These are phyloP conservation scores for Leptobrachium ailaonicum DNA, from an alignment of 2,113 vertebrate species.

Conservation along the genomic window DNA sequence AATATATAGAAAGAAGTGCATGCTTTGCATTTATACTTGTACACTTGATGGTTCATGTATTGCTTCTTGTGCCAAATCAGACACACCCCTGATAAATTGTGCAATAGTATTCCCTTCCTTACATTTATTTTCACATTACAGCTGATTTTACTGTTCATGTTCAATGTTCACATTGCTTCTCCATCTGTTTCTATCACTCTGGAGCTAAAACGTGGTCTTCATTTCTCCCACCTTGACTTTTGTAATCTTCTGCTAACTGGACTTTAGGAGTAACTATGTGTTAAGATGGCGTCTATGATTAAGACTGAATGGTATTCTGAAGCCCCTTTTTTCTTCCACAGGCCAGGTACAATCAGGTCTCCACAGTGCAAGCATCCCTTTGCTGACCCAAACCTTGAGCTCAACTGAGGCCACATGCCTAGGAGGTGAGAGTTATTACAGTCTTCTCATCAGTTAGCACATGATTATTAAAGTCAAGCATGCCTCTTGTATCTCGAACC, in stretches of 20 bases:
- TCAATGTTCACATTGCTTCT: background rate
- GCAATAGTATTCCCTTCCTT: too few relatives aligned
- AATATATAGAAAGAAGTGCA: too few relatives aligned
- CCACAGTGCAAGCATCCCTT: constrained; percentile 50
- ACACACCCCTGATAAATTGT: too few relatives aligned
- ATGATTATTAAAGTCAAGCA: constrained; percentile 30
- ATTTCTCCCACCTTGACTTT: constrained; percentile 14
- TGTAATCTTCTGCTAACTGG: constrained; percentile 45
- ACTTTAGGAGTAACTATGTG: constrained; percentile 6
- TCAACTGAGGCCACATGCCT: constrained; percentile 48
- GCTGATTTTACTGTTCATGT: background rate
- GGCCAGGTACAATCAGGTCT: constrained; percentile 50
- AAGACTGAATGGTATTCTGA: constrained; percentile 45
- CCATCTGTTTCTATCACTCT: background rate
- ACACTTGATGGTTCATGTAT: too few relatives aligned
- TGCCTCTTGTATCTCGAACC: constrained; percentile 12
- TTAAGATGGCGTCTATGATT: constrained; percentile 18
- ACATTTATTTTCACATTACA: background rate
- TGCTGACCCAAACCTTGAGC: constrained; percentile 49
- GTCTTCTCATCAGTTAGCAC: constrained; percentile 43
- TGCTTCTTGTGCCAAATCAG: too few relatives aligned
- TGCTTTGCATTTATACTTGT: too few relatives aligned
- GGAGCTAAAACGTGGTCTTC: background rate
- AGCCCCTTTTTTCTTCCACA: constrained; percentile 49
- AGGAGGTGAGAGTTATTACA: constrained; percentile 46